phyloP scores from a whole-genome alignment of 1,140 invertebrate species.

The Pissodes strobi region DNA sequence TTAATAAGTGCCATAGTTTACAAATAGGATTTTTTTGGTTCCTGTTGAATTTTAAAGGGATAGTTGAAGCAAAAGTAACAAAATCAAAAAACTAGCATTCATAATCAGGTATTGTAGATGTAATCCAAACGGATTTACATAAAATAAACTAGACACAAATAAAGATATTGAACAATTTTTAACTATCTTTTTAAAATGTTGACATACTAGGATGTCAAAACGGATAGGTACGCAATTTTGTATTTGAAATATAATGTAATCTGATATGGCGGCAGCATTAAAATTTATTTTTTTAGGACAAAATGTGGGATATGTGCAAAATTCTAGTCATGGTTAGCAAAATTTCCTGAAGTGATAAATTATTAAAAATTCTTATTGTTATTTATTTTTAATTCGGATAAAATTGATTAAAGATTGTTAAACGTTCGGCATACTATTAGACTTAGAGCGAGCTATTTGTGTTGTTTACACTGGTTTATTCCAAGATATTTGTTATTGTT shows the following conservation, averaged over 20 bases:
- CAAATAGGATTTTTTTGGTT: neutral
- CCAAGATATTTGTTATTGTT: neutral
- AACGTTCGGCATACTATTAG: constrained; percentile 3
- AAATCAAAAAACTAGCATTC: too few relatives aligned
- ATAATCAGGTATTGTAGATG: too few relatives aligned
- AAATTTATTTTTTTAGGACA: constrained; percentile 30
- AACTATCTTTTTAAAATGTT: too few relatives aligned
- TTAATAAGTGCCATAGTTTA: constrained; percentile 30
- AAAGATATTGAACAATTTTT: too few relatives aligned
- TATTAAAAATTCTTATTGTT: constrained; percentile 6
- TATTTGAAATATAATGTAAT: constrained; percentile 30
- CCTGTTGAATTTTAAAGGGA: neutral
- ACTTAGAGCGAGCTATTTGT: neutral
- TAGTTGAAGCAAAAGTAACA: too few relatives aligned
- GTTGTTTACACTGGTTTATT: neutral
- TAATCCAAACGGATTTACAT: too few relatives aligned
- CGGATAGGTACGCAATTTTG: constrained; percentile 23
- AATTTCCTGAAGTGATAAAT: constrained; percentile 27
- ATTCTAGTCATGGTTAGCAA: constrained; percentile 30
- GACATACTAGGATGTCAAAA: too few relatives aligned
- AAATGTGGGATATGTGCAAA: constrained; percentile 34
- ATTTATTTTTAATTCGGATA: constrained; percentile 14
- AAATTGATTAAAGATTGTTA: constrained; percentile 25
- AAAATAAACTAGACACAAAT: too few relatives aligned
- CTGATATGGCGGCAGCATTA: constrained; percentile 7